phyloP scores from a whole-genome alignment of 1,140 invertebrate genomes.

The Streblospio benedicti region DNA sequence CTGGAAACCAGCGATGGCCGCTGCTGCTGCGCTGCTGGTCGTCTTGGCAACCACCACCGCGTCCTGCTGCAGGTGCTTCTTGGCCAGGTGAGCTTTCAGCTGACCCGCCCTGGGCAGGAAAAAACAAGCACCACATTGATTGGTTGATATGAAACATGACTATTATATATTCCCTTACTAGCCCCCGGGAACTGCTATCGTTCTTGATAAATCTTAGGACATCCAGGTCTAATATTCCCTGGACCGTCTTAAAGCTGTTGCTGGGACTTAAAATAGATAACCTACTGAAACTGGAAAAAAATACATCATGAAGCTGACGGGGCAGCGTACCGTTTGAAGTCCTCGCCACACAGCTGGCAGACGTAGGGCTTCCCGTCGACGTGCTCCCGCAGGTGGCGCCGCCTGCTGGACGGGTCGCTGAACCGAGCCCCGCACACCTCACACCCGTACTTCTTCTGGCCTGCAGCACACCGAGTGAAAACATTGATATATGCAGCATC shows the following conservation, averaged over 20 bases:
- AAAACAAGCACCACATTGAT: too few species aligned
- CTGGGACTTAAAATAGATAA: too few species aligned
- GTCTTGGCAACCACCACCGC: not conserved
- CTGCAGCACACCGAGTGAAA: constrained; percentile 30
- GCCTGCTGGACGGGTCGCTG: constrained; percentile 54
- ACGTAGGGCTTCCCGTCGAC: constrained; percentile 64
- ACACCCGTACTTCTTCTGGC: constrained; percentile 42
- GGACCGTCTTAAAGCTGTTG: too few species aligned
- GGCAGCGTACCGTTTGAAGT: constrained; percentile 34
- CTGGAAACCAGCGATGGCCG: too few species aligned
- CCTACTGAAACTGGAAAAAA: too few species aligned
- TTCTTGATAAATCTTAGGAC: too few species aligned
- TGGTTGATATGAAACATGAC: too few species aligned
- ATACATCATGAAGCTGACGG: too few species aligned
- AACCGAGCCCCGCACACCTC: constrained; percentile 39
- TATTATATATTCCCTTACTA: too few species aligned
- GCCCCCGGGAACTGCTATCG: too few species aligned
- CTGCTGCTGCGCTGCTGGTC: not conserved
- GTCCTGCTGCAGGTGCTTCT: constrained; percentile 22
- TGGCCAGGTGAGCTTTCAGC: constrained; percentile 25
- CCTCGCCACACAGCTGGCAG: constrained; percentile 78
- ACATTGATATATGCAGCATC: constrained; percentile 8
- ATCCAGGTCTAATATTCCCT: too few species aligned
- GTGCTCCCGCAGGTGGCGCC: constrained; percentile 56
- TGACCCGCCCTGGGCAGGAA: too few species aligned